phyloP scores from a whole-genome alignment of 2,113 vertebrate species.

The Dipodomys spectabilis region DNA sequence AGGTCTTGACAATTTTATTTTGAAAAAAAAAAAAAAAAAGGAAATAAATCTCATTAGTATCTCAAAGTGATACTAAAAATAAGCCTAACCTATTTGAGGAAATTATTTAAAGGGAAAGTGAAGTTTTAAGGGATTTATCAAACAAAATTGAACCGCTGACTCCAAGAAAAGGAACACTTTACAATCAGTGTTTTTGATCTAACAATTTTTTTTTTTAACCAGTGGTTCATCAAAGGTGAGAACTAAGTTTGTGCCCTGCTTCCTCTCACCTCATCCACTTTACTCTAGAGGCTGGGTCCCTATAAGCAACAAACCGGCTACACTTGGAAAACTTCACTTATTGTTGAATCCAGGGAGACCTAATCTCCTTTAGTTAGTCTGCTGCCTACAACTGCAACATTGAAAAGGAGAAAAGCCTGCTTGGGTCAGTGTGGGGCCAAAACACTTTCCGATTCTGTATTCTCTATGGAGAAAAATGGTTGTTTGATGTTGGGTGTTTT shows the following conservation, averaged over 20 bases:
- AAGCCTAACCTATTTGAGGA: not conserved
- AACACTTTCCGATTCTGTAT: not conserved
- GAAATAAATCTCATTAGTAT: constrained; percentile 13
- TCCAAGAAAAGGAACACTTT: constrained; percentile 27
- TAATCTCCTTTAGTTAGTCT: not conserved
- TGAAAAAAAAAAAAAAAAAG: not conserved
- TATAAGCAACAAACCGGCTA: not conserved
- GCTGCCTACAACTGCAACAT: too few relatives aligned
- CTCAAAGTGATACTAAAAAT: not conserved
- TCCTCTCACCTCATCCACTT: too few relatives aligned
- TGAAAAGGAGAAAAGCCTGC: accelerated
- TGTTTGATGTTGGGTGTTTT: not conserved
- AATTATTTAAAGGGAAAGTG: not conserved
- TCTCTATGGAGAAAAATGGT: not conserved
- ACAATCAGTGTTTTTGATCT: not conserved
- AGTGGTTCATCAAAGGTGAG: not conserved
- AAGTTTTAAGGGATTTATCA: not conserved
- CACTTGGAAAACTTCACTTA: not conserved
- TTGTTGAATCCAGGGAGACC: not conserved
- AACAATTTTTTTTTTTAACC: not conserved
- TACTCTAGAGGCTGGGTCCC: not conserved
- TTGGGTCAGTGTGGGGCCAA: not conserved
- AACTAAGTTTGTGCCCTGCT: not conserved
- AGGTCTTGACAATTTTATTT: not conserved
- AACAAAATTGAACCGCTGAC: not conserved